These are phyloP conservation scores for Esperia sulphurella DNA, from an alignment of 2,888 invertebrate species.

Conservation along the genomic window DNA sequence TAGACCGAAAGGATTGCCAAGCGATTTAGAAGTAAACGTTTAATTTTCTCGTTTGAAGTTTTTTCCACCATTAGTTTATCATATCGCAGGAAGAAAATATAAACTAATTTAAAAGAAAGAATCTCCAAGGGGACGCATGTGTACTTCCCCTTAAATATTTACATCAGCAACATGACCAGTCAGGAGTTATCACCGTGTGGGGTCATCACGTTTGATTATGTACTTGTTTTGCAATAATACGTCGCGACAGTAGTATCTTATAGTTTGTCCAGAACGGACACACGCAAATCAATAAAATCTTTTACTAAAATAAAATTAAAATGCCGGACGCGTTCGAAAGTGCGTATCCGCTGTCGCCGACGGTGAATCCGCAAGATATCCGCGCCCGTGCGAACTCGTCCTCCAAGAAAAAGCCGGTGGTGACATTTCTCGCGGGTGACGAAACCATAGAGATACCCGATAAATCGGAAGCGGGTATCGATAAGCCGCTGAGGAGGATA, in stretches of 20 bases:
- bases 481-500: conserved; percentile 55
- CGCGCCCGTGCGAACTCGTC: conserved; percentile 80
- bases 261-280: conserved; percentile 23
- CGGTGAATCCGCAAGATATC: conserved; percentile 71
- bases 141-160: conserved; percentile 30
- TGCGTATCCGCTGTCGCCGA: conserved; percentile 73
- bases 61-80: no score
- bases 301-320: conserved; percentile 20
- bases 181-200: conserved; percentile 47
- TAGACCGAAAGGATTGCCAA: no score
- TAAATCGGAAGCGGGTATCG: conserved; percentile 58
- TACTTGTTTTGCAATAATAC: conserved; percentile 37
- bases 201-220: conserved; percentile 47
- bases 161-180: conserved; percentile 52
- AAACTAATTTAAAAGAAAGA: no score
- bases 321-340: conserved; percentile 81
- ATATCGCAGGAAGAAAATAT: no score
- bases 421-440: conserved; percentile 60
- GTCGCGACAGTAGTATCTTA: conserved; percentile 31
- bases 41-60: no score
- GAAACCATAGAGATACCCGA: conserved; percentile 69
- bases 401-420: conserved; percentile 55
- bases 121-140: no score
- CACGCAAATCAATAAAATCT: conserved; percentile 9
- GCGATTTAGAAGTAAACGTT: no score